Conservation (phyloP, 2,113 vertebrate genomes). For the Entelurus aequoreus region DNA sequence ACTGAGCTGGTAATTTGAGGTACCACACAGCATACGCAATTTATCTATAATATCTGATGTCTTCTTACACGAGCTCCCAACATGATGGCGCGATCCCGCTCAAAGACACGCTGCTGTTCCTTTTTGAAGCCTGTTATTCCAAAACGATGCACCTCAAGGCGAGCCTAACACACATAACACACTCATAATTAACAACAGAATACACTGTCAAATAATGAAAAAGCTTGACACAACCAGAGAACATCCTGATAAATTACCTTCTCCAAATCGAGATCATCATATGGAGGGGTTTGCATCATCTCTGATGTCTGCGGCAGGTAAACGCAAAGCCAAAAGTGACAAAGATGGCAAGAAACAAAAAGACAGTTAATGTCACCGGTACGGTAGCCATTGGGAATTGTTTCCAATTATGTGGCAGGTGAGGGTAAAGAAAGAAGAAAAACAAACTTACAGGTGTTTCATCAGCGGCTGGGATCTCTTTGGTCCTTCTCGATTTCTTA, state of each 20-base stretch:
- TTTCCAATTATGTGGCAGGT: not conserved
- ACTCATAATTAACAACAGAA: not conserved
- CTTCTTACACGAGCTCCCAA: constrained; percentile 83
- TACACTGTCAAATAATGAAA: not conserved
- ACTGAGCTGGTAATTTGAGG: no score
- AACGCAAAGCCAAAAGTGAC: not conserved
- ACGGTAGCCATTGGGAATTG: not conserved
- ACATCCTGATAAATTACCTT: constrained; percentile 70
- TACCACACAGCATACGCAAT: not conserved
- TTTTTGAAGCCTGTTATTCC: constrained; percentile 92
- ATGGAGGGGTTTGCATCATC: constrained; percentile 44
- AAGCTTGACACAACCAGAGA: not conserved
- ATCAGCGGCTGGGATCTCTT: not conserved
- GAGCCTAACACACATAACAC: constrained; percentile 69
- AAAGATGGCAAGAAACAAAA: constrained; percentile 1
- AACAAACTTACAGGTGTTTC: constrained; percentile 21
- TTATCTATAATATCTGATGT: not conserved
- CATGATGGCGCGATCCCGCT: constrained; percentile 88
- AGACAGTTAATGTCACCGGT: not conserved
- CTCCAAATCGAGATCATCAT: constrained; percentile 79
- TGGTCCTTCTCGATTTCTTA: constrained; percentile 62
- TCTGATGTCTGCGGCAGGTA: constrained; percentile 49
- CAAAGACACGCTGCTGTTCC: constrained; percentile 82
- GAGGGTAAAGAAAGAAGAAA: not conserved
- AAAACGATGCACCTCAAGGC: constrained; percentile 91